These are phyloP conservation scores for Drosophila paulistorum DNA, from an alignment of 1,140 invertebrate genomes.

Conservation along the genomic window DNA sequence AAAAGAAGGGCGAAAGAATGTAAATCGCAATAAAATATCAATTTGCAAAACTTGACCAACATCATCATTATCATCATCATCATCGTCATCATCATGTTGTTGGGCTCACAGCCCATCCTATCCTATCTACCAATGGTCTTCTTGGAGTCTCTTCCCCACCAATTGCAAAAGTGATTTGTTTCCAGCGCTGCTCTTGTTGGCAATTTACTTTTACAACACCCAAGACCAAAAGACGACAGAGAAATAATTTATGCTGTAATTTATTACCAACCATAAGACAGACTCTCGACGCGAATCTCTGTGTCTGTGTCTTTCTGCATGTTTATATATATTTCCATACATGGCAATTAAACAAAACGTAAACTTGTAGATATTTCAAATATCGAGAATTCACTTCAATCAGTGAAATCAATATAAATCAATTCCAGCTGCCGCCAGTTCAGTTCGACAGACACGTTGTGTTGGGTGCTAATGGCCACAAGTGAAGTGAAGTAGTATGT, in stretches of 20 bases:
- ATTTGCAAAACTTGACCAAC: conserved; percentile 56
- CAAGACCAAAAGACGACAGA: conserved; percentile 8
- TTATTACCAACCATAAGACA: conserved; percentile 45
- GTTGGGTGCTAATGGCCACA: conserved; percentile 54
- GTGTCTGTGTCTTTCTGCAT: neutral
- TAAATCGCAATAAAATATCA: conserved; percentile 66
- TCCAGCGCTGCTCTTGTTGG: conserved; percentile 35
- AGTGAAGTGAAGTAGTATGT: conserved; percentile 35
- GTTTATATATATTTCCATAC: conserved; percentile 46
- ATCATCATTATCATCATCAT: neutral
- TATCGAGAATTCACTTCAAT: conserved; percentile 57
- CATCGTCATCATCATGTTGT: neutral
- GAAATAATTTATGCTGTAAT: conserved; percentile 60
- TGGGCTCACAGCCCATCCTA: neutral
- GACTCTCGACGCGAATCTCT: neutral
- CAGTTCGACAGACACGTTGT: neutral
- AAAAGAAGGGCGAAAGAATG: conserved; percentile 25
- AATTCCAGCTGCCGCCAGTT: conserved; percentile 55
- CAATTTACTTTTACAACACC: conserved; percentile 65
- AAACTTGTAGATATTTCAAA: conserved; percentile 49
- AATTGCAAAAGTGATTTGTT: conserved; percentile 64
- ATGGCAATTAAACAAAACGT: conserved; percentile 58
- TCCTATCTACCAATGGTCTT: neutral
- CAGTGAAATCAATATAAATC: conserved; percentile 64
- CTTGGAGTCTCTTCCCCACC: conserved; percentile 15